Evolutionary conservation across 1,140 invertebrate genomes (phyloP), one percentile per base, ranked within the genome.

Genomic region (Hyphantria cunea): DNA sequence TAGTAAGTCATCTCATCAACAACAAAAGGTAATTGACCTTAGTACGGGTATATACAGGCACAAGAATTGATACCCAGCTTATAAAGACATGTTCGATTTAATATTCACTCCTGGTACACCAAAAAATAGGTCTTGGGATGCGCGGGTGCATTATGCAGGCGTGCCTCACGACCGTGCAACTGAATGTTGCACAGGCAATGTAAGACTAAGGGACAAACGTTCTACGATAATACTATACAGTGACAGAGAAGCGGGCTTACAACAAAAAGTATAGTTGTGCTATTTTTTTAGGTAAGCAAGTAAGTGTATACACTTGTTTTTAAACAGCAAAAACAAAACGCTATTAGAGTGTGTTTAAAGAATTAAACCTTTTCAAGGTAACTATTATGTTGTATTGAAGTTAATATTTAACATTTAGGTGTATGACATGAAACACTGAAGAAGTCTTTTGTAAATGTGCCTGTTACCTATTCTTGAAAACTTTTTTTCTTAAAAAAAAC

Each of bases 51-150:
- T 3, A 25, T 25, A 25, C 17, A 25, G 1, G 1, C 17, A 10
- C 74, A 81, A 77, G 70, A 76, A 85, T 74, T 75, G 58, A 63
- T 59, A 66, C 55, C 42, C 55, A 55, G 48, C 54, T 72, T 76
- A 80, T 79, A 82, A 71, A 80, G 82, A 82, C 82, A 86, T 84
- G 83, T 88, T 78, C 70, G 74, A 67, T 82, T 89, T 82, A 75
- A 85, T 86, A 89, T 86, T 84, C 81, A 80, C 65, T 78, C 65
- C 63, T 42, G 55, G 65, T 66, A 85, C 77, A 80, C 74, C 79
- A 87, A 87, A 89, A 89, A 89, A 89, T 85, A 81, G 84, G 83
- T 81, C 82, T 80, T 55, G 33, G 67, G 67, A 63, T 71, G 74
- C 67, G 73, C 72, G 60, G 39, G 70, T 66, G 70, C 78, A 88